Base-by-base conservation (phyloP, 1,140 invertebrate species). In the Chironomus tepperi region DNA sequence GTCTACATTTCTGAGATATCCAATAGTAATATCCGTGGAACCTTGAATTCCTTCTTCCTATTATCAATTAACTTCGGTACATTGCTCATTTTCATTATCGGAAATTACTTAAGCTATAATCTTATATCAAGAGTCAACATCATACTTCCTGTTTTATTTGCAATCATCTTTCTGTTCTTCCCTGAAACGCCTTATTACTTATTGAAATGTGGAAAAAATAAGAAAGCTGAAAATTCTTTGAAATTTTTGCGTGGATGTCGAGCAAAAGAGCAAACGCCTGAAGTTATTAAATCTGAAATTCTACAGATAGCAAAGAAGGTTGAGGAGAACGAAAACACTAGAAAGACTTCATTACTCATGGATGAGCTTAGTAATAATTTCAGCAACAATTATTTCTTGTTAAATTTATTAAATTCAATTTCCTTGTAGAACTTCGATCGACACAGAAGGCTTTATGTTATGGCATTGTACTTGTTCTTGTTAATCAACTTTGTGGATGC, bases 1-100 rank as follows among this genome's bases (percentile, higher is more conserved):
- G 83, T 89, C 76, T 90, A 89, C 77, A 84, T 88, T 65, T 85
- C 87, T 2, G 89, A 90, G 80, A 87, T 88, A 24, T 85, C 87
- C 0, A 86, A 88, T 42, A 15, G 43, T 43, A 12, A 85, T 5
- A 84, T 88, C 24, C 80, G 89, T n/a, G 89, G 89, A 6, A 79
- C 84, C 10, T 79, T 90, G n/a, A 88, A 87, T 1, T 82, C 84
- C 1, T 79, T 82, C 24, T 83, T 85, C 43, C 86, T 87, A 16
- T 83, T 89, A 2, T 85, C 86, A 10, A 86, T 88, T 43, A 82
- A 87, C 1, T 83, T 88, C 77, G 89, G 89, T 0, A 88, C 87
- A 1, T 83, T 89, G 18, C 81, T 87, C 0, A 85, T 86, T 21
- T 84, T 88, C 64, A 83, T 83, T 42, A 78, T 85, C 5, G 88